Percentiles rank a stretch among this genome's conserved stretches.
These are phyloP conservation scores for Callipepla californica DNA, from an alignment of 2,113 vertebrate species.

Conservation along the genomic window DNA sequence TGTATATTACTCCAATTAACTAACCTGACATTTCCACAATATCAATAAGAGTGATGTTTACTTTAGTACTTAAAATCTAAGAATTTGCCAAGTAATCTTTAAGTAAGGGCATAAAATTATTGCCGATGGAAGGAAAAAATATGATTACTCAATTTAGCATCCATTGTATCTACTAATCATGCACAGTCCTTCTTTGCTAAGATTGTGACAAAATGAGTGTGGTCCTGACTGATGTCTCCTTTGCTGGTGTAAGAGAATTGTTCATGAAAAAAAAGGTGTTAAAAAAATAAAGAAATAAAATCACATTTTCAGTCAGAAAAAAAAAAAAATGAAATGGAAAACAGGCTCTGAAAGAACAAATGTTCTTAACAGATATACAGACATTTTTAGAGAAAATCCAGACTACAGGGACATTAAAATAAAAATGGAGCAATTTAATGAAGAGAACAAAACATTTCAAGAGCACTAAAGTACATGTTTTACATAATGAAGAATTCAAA, in stretches of 20 bases:
- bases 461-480: not conserved
- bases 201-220: not conserved
- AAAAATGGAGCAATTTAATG: slow-evolving; percentile 29
- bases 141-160: not conserved
- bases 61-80: not conserved
- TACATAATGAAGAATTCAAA: slow-evolving; percentile 33
- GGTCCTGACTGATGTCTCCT: not conserved
- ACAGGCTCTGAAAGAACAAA: not conserved
- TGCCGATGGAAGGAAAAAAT: not conserved
- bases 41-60: not conserved
- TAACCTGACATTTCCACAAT: not conserved
- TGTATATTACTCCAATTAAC: not conserved
- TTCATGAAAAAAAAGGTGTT: not conserved
- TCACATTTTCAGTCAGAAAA: not conserved
- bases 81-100: not conserved
- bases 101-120: not conserved
- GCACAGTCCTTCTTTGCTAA: not conserved
- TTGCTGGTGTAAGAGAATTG: not conserved
- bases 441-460: slow-evolving; percentile 51
- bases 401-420: slow-evolving; percentile 28
- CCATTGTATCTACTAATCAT: not conserved
- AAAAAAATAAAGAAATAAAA: not conserved
- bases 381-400: not conserved
- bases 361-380: not conserved
- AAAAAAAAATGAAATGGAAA: not conserved